Evolutionary conservation across 2,888 invertebrate species (phyloP).

Genomic region (Agonopterix arenella): DNA sequence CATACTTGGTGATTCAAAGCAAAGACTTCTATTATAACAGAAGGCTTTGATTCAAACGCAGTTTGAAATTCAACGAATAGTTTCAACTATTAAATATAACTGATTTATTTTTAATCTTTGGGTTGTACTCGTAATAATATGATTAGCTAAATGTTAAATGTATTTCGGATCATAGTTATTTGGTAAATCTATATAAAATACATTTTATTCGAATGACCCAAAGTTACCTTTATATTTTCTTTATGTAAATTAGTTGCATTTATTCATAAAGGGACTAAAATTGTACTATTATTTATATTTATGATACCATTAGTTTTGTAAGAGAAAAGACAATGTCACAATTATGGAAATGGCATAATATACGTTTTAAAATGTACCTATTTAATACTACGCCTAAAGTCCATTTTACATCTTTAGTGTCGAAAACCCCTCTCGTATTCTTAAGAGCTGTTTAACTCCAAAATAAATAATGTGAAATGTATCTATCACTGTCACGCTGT

Average conservation of each 20-base stretch:
- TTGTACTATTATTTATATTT: slow-evolving; percentile 5
- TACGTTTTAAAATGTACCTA: slow-evolving; percentile 11
- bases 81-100: not conserved
- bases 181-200: slow-evolving; percentile 5
- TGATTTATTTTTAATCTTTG: not conserved
- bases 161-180: slow-evolving; percentile 11
- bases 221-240: slow-evolving; percentile 27
- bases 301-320: slow-evolving; percentile 27
- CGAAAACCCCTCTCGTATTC: not conserved
- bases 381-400: not conserved
- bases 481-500: not conserved
- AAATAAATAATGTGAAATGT: not conserved
- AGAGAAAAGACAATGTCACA: slow-evolving; percentile 26
- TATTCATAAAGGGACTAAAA: slow-evolving; percentile 38
- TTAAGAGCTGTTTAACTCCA: not conserved
- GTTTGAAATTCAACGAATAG: no score
- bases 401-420: not conserved
- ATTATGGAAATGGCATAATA: slow-evolving; percentile 22
- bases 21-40: no score
- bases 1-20: no score
- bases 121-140: not conserved
- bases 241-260: slow-evolving; percentile 67
- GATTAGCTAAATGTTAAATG: slow-evolving; percentile 4
- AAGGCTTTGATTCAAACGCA: no score
- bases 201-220: slow-evolving; percentile 18